Percentiles rank a stretch among this genome's conserved stretches.
Conservation (phyloP, 2,113 vertebrate species). For the Sturnira hondurensis region DNA sequence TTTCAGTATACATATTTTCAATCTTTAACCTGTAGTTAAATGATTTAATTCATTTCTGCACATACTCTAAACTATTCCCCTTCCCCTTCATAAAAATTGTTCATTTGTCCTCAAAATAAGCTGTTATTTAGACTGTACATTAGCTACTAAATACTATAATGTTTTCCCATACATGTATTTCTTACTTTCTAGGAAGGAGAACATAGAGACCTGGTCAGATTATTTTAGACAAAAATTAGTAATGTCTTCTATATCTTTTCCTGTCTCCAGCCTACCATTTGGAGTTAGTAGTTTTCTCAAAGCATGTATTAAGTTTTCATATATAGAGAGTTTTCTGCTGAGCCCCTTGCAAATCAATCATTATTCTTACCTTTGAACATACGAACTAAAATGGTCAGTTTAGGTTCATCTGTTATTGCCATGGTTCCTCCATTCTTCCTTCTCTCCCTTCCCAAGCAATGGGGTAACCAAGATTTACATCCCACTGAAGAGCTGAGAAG, state of each 20-base stretch:
- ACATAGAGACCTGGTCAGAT: constrained; percentile 7
- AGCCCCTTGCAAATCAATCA: not conserved
- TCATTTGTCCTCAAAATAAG: constrained; percentile 13
- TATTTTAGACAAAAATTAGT: constrained; percentile 24
- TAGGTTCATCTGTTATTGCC: not conserved
- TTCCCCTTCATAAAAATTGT: not conserved
- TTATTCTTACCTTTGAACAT: not conserved
- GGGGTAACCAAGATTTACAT: not conserved
- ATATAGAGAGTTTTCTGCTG: not conserved
- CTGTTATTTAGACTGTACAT: not conserved
- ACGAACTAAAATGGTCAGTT: not conserved
- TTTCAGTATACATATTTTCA: constrained; percentile 26
- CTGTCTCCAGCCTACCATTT: not conserved
- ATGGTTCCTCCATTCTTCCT: not conserved
- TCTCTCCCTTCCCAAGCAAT: not conserved
- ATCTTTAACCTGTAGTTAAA: constrained; percentile 13
- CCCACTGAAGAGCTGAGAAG: not conserved
- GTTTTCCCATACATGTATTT: not conserved
- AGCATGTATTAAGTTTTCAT: not conserved
- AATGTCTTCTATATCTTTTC: not conserved
- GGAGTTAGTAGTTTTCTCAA: constrained; percentile 1
- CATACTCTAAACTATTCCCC: not conserved
- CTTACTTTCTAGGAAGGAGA: constrained; percentile 25
- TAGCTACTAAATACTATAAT: not conserved
- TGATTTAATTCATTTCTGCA: not conserved